Conservation (phyloP, 2,888 invertebrate genomes). For the Cosmorhoe ocellata region DNA sequence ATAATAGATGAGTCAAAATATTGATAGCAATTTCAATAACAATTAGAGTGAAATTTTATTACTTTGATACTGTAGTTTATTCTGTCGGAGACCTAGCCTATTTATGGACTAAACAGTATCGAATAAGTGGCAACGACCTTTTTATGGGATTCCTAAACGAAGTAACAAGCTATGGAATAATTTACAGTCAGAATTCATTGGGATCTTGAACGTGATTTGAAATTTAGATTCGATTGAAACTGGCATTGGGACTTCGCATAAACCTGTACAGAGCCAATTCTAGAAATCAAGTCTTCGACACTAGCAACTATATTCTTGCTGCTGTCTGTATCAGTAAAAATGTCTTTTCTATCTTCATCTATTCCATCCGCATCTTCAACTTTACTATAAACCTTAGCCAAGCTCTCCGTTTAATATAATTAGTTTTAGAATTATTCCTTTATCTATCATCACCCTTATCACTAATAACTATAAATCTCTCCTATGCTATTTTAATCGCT, state of each 20-base stretch:
- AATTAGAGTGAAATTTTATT: neutral
- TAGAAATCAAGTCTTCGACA: neutral
- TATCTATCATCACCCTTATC: neutral
- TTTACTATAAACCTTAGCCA: too few species aligned
- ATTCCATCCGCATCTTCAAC: too few species aligned
- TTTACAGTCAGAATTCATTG: constrained; percentile 9
- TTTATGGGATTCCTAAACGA: constrained; percentile 20
- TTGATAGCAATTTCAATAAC: neutral
- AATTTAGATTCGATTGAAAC: constrained; percentile 12
- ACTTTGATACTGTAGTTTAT: neutral
- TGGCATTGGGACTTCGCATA: neutral
- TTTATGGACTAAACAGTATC: constrained; percentile 21
- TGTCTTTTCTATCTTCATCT: too few species aligned
- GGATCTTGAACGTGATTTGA: constrained; percentile 5
- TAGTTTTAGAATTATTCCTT: too few species aligned
- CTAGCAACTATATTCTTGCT: neutral
- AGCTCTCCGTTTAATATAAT: too few species aligned
- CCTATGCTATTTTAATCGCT: constrained; percentile 13
- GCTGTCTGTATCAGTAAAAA: neutral
- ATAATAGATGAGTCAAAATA: too few species aligned
- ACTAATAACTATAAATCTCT: constrained; percentile 11
- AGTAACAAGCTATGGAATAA: constrained; percentile 13
- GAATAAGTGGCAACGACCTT: constrained; percentile 18
- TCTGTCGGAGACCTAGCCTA: constrained; percentile 7
- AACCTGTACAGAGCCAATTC: neutral